Evolutionary conservation across 2,113 vertebrate species (phyloP), one percentile per base, ranked within the genome.

Genomic region (Dromas ardeola): DNA sequence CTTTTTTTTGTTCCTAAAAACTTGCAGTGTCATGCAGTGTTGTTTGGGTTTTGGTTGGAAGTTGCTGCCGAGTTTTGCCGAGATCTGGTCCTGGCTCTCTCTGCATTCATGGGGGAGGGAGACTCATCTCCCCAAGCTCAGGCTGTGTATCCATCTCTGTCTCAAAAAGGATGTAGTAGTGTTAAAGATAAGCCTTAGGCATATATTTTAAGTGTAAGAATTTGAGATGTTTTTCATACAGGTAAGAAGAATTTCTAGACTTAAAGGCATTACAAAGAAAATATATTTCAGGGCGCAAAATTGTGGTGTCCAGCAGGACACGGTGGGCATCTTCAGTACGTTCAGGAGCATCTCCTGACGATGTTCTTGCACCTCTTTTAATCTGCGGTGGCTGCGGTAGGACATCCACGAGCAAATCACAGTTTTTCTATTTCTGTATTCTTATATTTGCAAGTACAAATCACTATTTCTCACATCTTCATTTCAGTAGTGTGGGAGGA

Each of bases 1-100:
- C 13, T 47, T 50, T 59, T 58, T 49, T 52, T 61, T 69, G 2
- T 52, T 16, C 17, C 18, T 65, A 70, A 61, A 18, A 56, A 29
- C 21, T 49, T 72, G 5, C 14, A 36, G 2, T 43, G 49, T 14
- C 14, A 1, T 13, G 1, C 15, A 20, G 3, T 16, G 13, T 49
- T n/a, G 10, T 30, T 88, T 38, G 13, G 27, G 20, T 5, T 90
- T 58, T 65, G 11, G 3, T 58, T 73, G 27, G 69, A 43, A 17
- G 9, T 26, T 72, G 17, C 26, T 55, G 11, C 36, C 0, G 1
- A 30, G 9, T 63, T 96, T 71, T 71, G 32, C 2, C 4, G 29
- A 56, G 27, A 17, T 93, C 15, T 38, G 42, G 8, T 78, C 11
- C 0, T 4, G 4, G 2, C 20, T 67, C 13, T 61, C 56, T 15